Evolutionary conservation across 1,140 invertebrate genomes (phyloP).

Genomic region (Drosophila chauvacae): DNA sequence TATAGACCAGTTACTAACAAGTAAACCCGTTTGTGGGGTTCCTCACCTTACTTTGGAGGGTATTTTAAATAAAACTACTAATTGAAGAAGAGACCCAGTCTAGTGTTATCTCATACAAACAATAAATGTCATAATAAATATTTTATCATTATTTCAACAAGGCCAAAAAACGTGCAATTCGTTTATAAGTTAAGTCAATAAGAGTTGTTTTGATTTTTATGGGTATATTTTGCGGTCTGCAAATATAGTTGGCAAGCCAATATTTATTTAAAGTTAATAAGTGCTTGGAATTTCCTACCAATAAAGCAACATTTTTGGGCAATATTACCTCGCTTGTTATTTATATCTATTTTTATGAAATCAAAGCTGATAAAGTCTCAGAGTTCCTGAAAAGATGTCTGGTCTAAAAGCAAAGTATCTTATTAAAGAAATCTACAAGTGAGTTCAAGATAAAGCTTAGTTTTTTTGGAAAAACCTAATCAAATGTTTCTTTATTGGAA

Average conservation of each 20-base stretch:
- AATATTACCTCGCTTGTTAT: background rate
- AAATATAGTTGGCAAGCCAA: slow-evolving; percentile 1
- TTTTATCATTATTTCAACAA: slow-evolving; percentile 4
- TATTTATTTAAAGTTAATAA: slow-evolving; percentile 1
- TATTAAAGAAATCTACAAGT: background rate
- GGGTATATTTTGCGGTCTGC: background rate
- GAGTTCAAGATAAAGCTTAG: background rate
- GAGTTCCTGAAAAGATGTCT: background rate
- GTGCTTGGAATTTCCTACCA: background rate
- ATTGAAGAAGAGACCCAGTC: background rate
- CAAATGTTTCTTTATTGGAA: background rate
- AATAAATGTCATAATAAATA: slow-evolving; percentile 16
- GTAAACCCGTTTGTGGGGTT: slow-evolving; percentile 1
- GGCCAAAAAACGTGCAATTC: background rate
- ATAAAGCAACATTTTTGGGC: background rate
- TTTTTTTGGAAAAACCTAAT: background rate
- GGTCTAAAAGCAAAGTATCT: background rate
- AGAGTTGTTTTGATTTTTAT: slow-evolving; percentile 10
- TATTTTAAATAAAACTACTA: background rate
- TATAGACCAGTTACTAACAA: slow-evolving; percentile 18
- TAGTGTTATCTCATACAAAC: background rate
- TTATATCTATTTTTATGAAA: background rate
- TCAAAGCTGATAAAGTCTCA: background rate
- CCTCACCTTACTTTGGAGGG: background rate
- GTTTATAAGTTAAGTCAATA: background rate